Evolutionary conservation across 2,113 vertebrate species (phyloP).

Genomic region (Columba livia): DNA sequence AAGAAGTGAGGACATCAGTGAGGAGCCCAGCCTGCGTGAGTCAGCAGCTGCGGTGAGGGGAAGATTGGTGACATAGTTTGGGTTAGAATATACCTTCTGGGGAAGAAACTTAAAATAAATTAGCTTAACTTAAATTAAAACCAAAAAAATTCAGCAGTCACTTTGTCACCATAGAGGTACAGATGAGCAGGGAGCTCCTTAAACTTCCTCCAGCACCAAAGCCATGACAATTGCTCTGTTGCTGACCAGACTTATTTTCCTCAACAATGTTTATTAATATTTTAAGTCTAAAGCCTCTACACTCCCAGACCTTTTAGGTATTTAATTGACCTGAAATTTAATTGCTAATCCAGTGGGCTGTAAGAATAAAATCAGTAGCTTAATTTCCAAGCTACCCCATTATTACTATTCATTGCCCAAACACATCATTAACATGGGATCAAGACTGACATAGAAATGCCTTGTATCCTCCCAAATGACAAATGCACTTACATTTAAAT

Average conservation of each 20-base stretch:
- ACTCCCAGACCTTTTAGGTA: background rate
- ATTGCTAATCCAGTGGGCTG: background rate
- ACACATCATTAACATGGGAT: background rate
- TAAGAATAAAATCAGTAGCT: background rate
- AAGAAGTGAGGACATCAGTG: background rate
- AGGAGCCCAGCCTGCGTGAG: background rate
- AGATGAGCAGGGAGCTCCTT: background rate
- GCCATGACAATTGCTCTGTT: background rate
- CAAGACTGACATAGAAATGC: background rate
- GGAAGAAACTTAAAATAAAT: background rate
- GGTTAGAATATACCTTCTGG: background rate
- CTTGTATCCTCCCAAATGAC: background rate
- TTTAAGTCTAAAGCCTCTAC: background rate
- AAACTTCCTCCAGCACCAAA: background rate
- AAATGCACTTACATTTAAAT: background rate
- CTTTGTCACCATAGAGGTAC: background rate
- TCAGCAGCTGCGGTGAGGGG: background rate
- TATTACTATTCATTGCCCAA: background rate
- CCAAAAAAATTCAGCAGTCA: background rate
- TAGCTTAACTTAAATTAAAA: background rate
- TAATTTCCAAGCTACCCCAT: background rate
- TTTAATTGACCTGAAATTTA: background rate
- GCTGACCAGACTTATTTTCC: background rate
- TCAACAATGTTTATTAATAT: background rate
- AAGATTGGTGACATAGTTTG: rapidly evolving